Evolutionary conservation across 1,140 invertebrate genomes (phyloP).

Genomic region (Episyrphus balteatus): DNA sequence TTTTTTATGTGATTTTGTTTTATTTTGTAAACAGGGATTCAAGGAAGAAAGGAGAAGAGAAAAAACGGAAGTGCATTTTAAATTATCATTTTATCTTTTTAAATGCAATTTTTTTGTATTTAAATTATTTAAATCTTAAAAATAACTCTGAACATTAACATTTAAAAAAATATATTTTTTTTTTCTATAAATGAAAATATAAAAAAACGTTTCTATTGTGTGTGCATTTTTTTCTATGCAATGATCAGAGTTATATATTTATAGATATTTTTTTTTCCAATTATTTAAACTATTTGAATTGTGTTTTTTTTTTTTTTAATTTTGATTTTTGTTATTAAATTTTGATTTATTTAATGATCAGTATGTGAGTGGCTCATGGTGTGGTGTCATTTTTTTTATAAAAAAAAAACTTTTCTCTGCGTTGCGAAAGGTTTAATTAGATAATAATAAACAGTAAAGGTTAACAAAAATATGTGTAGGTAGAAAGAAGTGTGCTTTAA

Average conservation of each 20-base stretch:
- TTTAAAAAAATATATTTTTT: background rate
- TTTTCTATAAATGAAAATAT: no score
- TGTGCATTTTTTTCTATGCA: no score
- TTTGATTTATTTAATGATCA: conserved; percentile 9
- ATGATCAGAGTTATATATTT: no score
- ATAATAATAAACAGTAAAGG: conserved; percentile 6
- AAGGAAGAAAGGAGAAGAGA: conserved; percentile 38
- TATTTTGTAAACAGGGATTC: conserved; percentile 11
- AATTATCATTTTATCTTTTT: background rate
- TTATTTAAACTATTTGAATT: background rate
- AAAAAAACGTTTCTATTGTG: no score
- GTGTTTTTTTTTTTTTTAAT: background rate
- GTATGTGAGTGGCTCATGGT: conserved; percentile 11
- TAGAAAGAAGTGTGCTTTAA: no score
- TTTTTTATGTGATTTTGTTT: conserved; percentile 2
- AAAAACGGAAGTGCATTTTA: conserved; percentile 22
- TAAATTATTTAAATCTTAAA: background rate
- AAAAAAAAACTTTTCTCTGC: background rate
- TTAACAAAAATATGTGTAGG: conserved; percentile 9
- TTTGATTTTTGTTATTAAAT: background rate
- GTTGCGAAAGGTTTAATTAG: conserved; percentile 2
- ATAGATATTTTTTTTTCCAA: background rate
- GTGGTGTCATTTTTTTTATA: conserved; percentile 1
- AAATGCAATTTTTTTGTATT: conserved; percentile 14
- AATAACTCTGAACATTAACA: background rate